A percentile compares a stretch with the other conserved stretches of the same genome.
Evolutionary conservation across 2,888 invertebrate genomes (phyloP).

Genomic region (Tridacna gigas): DNA sequence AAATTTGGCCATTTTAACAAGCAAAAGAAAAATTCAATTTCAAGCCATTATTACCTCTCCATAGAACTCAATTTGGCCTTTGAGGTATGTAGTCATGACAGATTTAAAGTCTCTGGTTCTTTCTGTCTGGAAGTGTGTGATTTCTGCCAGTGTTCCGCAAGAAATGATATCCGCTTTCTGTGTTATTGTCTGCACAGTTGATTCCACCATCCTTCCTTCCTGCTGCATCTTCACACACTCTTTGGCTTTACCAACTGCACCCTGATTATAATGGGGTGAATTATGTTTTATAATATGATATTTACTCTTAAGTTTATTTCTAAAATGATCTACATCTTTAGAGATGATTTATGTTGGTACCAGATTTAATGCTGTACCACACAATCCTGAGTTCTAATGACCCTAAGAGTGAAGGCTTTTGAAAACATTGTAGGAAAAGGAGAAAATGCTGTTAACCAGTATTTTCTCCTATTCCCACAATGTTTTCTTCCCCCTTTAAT

Average conservation of each 20-base stretch:
- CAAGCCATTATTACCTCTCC: conserved; percentile 87
- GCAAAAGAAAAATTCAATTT: no score
- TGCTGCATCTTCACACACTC: conserved; percentile 93
- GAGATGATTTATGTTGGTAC: no score
- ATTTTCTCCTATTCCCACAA: no score
- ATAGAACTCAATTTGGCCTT: conserved; percentile 96
- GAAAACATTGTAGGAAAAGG: no score
- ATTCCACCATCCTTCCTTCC: conserved; percentile 93
- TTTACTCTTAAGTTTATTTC: no score
- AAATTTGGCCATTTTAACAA: no score
- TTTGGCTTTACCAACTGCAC: conserved; percentile 93
- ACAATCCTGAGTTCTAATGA: no score
- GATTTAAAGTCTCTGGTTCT: conserved; percentile 93
- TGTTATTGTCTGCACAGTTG: conserved; percentile 92
- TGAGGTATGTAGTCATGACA: conserved; percentile 94
- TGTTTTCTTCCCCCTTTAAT: no score
- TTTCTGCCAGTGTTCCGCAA: conserved; percentile 96
- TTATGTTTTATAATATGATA: neutral
- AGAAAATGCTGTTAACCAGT: no score
- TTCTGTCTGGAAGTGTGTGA: conserved; percentile 95
- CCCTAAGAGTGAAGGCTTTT: no score
- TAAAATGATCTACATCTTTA: no score
- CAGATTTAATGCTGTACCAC: no score
- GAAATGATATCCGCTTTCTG: conserved; percentile 96
- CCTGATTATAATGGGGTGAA: conserved; percentile 62